Conservation (phyloP, 2,113 vertebrate genomes). For the Datnioides undecimradiatus region DNA sequence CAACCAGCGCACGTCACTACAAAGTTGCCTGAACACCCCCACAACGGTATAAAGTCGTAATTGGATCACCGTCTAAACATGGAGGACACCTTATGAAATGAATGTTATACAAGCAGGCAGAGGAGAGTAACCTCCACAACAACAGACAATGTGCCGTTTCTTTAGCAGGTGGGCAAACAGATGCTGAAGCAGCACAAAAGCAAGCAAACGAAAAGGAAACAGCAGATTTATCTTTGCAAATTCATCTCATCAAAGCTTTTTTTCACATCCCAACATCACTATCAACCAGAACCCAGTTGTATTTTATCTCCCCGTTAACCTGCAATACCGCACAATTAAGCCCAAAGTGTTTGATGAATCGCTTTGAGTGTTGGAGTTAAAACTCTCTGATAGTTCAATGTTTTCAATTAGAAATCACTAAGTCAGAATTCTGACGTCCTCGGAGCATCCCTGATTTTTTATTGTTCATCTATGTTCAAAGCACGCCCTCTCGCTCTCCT, state of each 20-base stretch:
- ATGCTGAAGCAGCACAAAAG: conserved; percentile 31
- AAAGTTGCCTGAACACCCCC: conserved; percentile 13
- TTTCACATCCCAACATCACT: not conserved
- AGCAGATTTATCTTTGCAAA: conserved; percentile 4
- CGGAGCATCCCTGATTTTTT: conserved; percentile 25
- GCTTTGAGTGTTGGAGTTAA: conserved; percentile 30
- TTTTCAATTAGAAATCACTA: conserved; percentile 54
- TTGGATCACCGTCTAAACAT: conserved; percentile 2
- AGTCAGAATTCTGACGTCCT: conserved; percentile 46
- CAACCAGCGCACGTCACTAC: conserved; percentile 2
- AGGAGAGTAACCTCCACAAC: not conserved
- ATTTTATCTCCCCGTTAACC: conserved; percentile 51
- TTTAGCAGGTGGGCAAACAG: conserved; percentile 48
- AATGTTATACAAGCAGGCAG: conserved; percentile 4
- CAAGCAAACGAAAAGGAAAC: conserved; percentile 21
- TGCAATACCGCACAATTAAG: conserved; percentile 40
- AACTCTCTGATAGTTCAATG: conserved; percentile 71
- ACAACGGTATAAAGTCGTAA: conserved; percentile 20
- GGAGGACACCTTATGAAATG: not conserved
- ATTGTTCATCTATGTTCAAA: conserved; percentile 60
- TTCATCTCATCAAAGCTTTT: conserved; percentile 46
- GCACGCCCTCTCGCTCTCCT: not conserved
- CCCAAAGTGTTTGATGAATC: conserved; percentile 24
- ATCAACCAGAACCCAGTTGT: conserved; percentile 20
- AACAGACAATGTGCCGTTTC: not conserved